phyloP scores from a whole-genome alignment of 2,797 vertebrate genomes.

The Rhinella marina region DNA sequence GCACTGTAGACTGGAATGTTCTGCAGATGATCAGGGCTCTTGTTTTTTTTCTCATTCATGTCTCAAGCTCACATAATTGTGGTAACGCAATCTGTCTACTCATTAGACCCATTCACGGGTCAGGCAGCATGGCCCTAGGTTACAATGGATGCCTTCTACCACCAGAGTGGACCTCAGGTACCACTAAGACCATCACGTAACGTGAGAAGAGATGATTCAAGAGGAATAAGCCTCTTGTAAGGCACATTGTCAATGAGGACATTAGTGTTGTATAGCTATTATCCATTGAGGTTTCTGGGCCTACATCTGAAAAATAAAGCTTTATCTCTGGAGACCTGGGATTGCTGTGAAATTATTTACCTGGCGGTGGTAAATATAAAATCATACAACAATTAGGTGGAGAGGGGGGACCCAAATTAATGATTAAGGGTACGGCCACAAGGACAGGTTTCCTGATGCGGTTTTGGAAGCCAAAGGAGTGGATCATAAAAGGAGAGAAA shows the following conservation, averaged over 20 bases:
- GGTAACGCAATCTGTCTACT: background rate
- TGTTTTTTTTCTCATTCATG: constrained; percentile 13
- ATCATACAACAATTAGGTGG: too few relatives aligned
- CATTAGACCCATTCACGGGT: background rate
- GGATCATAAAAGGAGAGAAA: too few relatives aligned
- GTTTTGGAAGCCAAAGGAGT: too few relatives aligned
- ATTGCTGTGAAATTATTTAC: too few relatives aligned
- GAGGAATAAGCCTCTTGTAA: background rate
- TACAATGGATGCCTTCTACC: background rate
- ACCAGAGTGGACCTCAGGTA: background rate
- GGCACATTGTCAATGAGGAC: background rate
- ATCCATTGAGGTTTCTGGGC: too few relatives aligned
- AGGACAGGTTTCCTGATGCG: too few relatives aligned
- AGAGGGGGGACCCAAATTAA: too few relatives aligned
- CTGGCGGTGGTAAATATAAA: too few relatives aligned
- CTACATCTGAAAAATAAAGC: too few relatives aligned
- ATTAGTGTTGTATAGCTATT: too few relatives aligned
- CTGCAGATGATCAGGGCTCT: constrained; percentile 5
- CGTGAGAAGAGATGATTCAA: background rate
- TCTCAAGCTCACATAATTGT: background rate
- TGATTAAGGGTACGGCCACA: too few relatives aligned
- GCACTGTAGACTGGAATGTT: constrained; percentile 3
- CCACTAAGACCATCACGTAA: background rate
- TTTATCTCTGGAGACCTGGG: too few relatives aligned
- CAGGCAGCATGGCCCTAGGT: background rate